These are phyloP conservation scores for Scaptomyza montana DNA, from an alignment of 1,140 invertebrate genomes.

Conservation along the genomic window DNA sequence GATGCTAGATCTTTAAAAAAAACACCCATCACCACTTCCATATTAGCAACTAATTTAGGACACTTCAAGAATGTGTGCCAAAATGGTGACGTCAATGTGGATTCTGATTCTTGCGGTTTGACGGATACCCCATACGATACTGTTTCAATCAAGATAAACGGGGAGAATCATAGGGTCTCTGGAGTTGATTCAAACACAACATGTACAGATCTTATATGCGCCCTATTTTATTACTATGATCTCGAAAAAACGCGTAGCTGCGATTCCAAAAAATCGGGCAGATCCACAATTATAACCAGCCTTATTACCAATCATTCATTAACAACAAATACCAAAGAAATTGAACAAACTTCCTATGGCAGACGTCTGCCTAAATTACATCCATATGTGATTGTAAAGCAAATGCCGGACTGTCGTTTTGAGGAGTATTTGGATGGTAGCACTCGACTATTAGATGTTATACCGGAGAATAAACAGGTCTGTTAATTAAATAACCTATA, in stretches of 20 bases:
- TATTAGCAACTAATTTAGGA: not conserved
- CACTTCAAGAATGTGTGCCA: not conserved
- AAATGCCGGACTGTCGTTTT: slow-evolving; percentile 57
- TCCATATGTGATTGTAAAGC: slow-evolving; percentile 76
- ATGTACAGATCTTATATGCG: slow-evolving; percentile 90
- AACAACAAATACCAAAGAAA: slow-evolving; percentile 57
- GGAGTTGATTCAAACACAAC: slow-evolving; percentile 90
- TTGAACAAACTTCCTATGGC: slow-evolving; percentile 2
- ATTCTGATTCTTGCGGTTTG: slow-evolving; percentile 84
- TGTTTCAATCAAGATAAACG: slow-evolving; percentile 91
- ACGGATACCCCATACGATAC: slow-evolving; percentile 84
- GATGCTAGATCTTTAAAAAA: slow-evolving; percentile 7
- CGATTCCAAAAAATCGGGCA: slow-evolving; percentile 1
- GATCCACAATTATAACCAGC: slow-evolving; percentile 13
- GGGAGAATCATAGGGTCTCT: slow-evolving; percentile 91
- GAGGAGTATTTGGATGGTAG: slow-evolving; percentile 76
- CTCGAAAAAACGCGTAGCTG: slow-evolving; percentile 7
- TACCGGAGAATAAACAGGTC: slow-evolving; percentile 53
- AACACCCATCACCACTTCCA: not conserved
- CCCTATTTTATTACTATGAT: slow-evolving; percentile 84
- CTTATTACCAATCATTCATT: slow-evolving; percentile 28
- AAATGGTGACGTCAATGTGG: slow-evolving; percentile 36
- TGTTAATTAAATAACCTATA: not conserved
- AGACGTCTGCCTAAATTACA: slow-evolving; percentile 26
- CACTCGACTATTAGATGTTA: slow-evolving; percentile 63